Evolutionary conservation across 2,797 vertebrate genomes (phyloP), one percentile per base, ranked within the genome.

Genomic region (Octomys mimax): DNA sequence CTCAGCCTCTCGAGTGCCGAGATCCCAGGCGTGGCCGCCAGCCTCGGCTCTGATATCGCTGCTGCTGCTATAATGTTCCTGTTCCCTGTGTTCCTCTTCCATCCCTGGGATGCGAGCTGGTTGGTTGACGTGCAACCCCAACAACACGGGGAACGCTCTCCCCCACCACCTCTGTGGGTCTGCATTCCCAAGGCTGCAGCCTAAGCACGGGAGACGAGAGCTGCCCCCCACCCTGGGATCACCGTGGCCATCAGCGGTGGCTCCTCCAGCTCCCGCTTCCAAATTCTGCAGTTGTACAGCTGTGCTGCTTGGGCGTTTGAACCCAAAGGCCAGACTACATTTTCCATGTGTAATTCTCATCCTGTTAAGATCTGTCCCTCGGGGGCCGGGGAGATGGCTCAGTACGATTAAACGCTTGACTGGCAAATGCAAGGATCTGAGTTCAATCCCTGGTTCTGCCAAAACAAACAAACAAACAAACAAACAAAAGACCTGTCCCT

Each of bases 1-100:
- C n/a, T n/a, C n/a, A n/a, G n/a, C n/a, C n/a, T n/a, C n/a, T n/a
- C n/a, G n/a, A n/a, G n/a, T n/a, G n/a, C 24, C 2, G 46, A 46
- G 73, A 26, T 77, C 28, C 46, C 39, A 77, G 73, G 22, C 4
- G 1, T 46, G 42, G 28, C 42, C 3, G 31, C 42, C 42, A 28
- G 42, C 4, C 42, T 77, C 6, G 13, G 42, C 42, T 18, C 42
- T 36, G 22, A 1, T 39, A 19, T 19, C 19, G 66, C 33, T 68
- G 64, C 14, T 33, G 64, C 92, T 81, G 86, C 89, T 90, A 54
- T 28, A 62, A 92, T 71, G 87, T 85, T 81, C 79, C 81, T 87
- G 59, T 36, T 88, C 89, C 68, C 39, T 3, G 1, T 73, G 57
- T 68, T 92, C 81, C 87, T 82, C 84, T 82, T 21, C 96, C 22